Base-by-base conservation (phyloP, 2,797 vertebrate species). In the Lateolabrax maculatus region DNA sequence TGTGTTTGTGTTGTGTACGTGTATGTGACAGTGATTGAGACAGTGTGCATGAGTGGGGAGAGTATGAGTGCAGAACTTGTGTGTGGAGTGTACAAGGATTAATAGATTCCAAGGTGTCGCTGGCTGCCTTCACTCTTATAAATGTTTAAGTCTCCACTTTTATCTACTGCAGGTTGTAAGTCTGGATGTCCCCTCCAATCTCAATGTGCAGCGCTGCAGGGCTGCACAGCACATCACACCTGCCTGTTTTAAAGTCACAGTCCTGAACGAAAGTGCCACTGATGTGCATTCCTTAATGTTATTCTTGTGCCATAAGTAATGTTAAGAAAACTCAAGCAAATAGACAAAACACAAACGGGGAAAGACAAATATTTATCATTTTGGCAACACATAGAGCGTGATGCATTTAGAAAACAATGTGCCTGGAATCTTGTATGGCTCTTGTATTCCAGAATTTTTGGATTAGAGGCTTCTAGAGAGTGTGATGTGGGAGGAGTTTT, bases 61-160 rank as follows among this genome's bases (percentile, higher is more conserved):
- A 46, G 63, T 29, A 18, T 13, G 34, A 58, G 48, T 49, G 25
- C 48, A 56, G 52, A 9, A 16, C 53, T 43, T 52, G 39, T 53
- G 39, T 57, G 23, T 58, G 25, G 5, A 51, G 39, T 36, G 53
- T 51, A 62, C 29, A 49, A 39, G 81, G 89, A 93, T 91, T 83
- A 87, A 92, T 90, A 81, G 81, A 79, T 80, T 61, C 60, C 71
- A 79, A 80, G 72, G 82, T 79, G 70, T 43, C 31, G 39, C 39
- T 53, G 66, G 79, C 75, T 34, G 55, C 75, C 84, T 84, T 76
- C 80, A 60, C 76, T 84, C 85, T 43, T 85, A 90, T 92, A 85
- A 90, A 93, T 92, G 90, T 92, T 93, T 87, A 75, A 92, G 89
- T 75, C 63, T 72, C 73, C 43, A 62, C 86, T 89, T 90, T 91